A percentile compares a stretch with the other conserved stretches of the same genome.
Evolutionary conservation across 2,888 invertebrate genomes (phyloP).

Genomic region (Heliconius aoede): DNA sequence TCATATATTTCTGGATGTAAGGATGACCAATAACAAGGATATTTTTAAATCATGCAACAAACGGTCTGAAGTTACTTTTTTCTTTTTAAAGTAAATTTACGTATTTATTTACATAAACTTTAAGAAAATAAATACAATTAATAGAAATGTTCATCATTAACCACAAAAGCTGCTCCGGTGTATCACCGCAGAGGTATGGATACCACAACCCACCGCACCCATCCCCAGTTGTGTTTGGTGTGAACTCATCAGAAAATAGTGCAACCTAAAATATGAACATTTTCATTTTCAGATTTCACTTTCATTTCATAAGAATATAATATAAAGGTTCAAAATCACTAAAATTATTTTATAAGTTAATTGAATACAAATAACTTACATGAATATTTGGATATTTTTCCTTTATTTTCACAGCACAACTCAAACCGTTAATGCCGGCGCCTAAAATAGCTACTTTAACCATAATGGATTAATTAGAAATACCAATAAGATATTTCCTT

Average conservation of each 20-base stretch:
- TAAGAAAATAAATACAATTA: background rate
- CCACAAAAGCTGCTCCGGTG: constrained; percentile 80
- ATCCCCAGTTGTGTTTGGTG: constrained; percentile 90
- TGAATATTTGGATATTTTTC: constrained; percentile 77
- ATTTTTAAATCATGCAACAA: too few relatives aligned
- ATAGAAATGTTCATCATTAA: constrained; percentile 59
- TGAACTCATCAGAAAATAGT: constrained; percentile 86
- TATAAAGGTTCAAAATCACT: background rate
- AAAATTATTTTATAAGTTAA: background rate
- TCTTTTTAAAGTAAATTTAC: too few relatives aligned
- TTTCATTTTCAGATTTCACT: background rate
- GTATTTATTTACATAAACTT: too few relatives aligned
- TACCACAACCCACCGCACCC: constrained; percentile 91
- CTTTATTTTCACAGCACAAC: constrained; percentile 87
- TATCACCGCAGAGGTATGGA: constrained; percentile 86
- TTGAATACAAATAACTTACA: constrained; percentile 56
- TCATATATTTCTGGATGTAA: too few relatives aligned
- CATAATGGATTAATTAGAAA: constrained; percentile 48
- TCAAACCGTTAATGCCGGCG: constrained; percentile 89
- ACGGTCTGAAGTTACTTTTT: too few relatives aligned
- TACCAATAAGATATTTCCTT: background rate
- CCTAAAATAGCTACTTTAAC: constrained; percentile 87
- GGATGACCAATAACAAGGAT: too few relatives aligned
- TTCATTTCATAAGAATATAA: background rate
- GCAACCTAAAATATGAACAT: constrained; percentile 75